Evolutionary conservation across 2,888 invertebrate genomes (phyloP), one percentile per base, ranked within the genome.

Genomic region (Aethes cnicana): DNA sequence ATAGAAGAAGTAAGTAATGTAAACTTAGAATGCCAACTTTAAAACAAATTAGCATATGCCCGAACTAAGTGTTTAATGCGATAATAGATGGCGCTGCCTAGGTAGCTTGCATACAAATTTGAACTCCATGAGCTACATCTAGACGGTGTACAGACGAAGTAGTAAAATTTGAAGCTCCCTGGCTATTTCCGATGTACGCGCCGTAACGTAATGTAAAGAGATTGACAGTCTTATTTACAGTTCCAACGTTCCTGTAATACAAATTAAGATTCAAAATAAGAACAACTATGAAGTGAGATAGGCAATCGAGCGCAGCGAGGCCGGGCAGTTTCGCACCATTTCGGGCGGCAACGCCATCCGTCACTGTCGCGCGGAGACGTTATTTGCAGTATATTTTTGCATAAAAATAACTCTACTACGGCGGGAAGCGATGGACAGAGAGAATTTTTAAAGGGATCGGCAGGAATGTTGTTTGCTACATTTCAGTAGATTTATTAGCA

Each of bases 321-420:
- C n/a, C n/a, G n/a, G n/a, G n/a, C n/a, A n/a, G 48, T 32, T 35
- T 44, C 48, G 48, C 41, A 20, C 47, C 53, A 47, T 47, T 48
- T 41, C 43, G 44, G 53, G 46, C 47, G 43, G 32, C 66, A 64
- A 57, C 57, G 54, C 67, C 74, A 82, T 85, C 67, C 68, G 67
- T 85, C 84, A 84, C 68, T 74, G 85, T 84, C 84, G 64, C 54
- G 54, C 59, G 55, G 56, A 56, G 53, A 69, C 67, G 69, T 68
- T 74, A 73, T 74, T 70, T 69, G 64, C 71, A 70, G 76, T 77
- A 76, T 77, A 77, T 79, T 78, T 83, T 84, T 81, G 77, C 81
- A 54, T 54, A 48, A 54, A 48, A 54, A 54, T 48, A 47, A 54
- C 42, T 44, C 23, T 37, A 43, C 21, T 37, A 46, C 39, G 17